These are phyloP conservation scores for Podarcis muralis DNA, from an alignment of 2,113 vertebrate genomes.

Conservation along the genomic window DNA sequence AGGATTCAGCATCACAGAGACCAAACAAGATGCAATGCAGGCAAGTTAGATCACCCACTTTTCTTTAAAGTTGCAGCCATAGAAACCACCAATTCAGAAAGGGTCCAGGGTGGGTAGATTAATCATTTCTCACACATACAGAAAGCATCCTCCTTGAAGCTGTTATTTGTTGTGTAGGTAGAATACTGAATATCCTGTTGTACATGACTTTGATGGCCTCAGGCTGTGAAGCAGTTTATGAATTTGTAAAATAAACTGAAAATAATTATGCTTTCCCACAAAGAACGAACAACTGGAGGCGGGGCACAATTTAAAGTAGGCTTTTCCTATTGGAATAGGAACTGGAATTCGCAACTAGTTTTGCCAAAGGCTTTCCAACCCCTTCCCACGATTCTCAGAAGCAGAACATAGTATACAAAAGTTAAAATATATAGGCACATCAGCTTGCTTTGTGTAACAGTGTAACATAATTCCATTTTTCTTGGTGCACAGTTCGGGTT, in stretches of 20 bases:
- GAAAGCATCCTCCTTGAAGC: background rate
- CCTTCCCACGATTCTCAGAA: background rate
- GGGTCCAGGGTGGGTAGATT: background rate
- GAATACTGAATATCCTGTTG: background rate
- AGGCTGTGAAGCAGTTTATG: too few species aligned
- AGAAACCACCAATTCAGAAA: background rate
- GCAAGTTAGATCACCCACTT: background rate
- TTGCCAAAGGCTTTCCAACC: background rate
- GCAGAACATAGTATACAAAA: background rate
- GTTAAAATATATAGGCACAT: background rate
- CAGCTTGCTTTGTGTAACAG: background rate
- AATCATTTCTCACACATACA: background rate
- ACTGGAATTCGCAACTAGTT: background rate
- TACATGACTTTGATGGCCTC: too few species aligned
- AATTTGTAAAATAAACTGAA: too few species aligned
- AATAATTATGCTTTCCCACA: background rate
- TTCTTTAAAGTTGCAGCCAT: background rate
- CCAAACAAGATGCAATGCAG: background rate
- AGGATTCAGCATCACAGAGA: background rate
- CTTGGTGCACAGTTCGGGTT: background rate
- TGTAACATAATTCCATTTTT: background rate
- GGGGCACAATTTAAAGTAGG: background rate
- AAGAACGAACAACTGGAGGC: background rate
- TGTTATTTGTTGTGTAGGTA: background rate
- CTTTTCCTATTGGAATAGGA: background rate